Evolutionary conservation across 2,888 invertebrate genomes (phyloP), one percentile per base, ranked within the genome.

Genomic region (Drosophila sordidula): DNA sequence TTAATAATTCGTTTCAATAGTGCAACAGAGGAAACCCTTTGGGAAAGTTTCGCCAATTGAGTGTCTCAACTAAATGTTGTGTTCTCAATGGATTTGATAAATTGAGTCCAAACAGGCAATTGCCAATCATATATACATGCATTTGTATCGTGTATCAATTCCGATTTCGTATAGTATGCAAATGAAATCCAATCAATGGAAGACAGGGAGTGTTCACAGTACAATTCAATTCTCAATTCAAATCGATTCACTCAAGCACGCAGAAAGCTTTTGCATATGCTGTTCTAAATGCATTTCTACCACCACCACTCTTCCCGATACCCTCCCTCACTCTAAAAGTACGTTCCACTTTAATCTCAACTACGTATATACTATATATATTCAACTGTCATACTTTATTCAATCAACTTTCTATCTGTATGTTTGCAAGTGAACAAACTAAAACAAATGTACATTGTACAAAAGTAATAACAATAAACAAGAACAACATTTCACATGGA

Each of bases 401-500:
- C 81, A 73, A 76, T 77, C 77, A 62, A 77, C 70, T 63, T 50
- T 78, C 68, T 87, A 54, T 72, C 56, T 86, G 46, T 67, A 66
- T 75, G 78, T 84, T 75, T 82, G 82, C 71, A 85, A 84, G 57
- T 73, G 54, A 75, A 72, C 56, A 68, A 59, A 67, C 57, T 46
- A 25, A 44, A 41, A 34, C 18, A 42, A 58, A 22, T 44, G 42
- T 58, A 52, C 42, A 47, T 47, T 44, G 41, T 34, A 70, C 32
- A n/a, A 46, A 12, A 9, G 8, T 14, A 45, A 56, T 26, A 62
- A 62, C 46, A 65, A 68, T 1, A 14, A 14, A 14, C 29, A 32
- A 32, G 11, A 42, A 42, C n/a, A 55, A 36, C 42, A 58, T 41
- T 52, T 36, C 8, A 57, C 59, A 50, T 18, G 42, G 38, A 44